Base-by-base conservation (phyloP, 2,797 vertebrate genomes). In the Xyrichtys novacula region DNA sequence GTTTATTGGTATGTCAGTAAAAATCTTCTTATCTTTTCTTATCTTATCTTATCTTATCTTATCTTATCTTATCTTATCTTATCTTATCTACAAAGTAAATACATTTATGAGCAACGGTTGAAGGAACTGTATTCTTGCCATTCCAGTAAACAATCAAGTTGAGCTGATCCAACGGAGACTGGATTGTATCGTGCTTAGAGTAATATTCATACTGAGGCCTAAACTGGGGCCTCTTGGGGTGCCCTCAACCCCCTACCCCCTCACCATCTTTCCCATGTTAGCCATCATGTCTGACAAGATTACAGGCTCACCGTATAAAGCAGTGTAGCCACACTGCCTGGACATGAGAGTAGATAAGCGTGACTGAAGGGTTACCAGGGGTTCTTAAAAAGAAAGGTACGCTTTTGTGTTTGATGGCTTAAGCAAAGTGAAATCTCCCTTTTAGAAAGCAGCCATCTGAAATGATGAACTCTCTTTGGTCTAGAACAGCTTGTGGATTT, bases 381-480 rank as follows among this genome's bases (percentile, higher is more conserved):
- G 73, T 76, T 81, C 65, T 69, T 44, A 31, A 59, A 82, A 75
- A 87, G 75, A 87, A 78, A 66, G 75, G 82, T 80, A 56, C 57
- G 92, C 89, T 76, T 83, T 71, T 63, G 90, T 76, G 80, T 81
- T 87, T 88, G 86, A 93, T 88, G 67, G 66, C 78, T 88, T 43
- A 83, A 78, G 77, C 82, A 86, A 81, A 79, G 72, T 73, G 47
- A 84, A 85, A 87, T 87, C 88, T 84, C 71, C 25, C 57, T 68
- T 71, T 50, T 26, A 40, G 66, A 89, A 76, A 89, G 91, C 90
- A 93, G 88, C 91, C 87, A 93, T 92, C 94, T 91, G 90, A 75
- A 91, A 88, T 93, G 90, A 96, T 95, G 89, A 88, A 79, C 75
- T 85, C 28, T 7, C 81, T 83, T 92, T 93, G 93, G 89, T 93